Conservation (phyloP, 2,797 vertebrate genomes). For the Gallirallus australis region DNA sequence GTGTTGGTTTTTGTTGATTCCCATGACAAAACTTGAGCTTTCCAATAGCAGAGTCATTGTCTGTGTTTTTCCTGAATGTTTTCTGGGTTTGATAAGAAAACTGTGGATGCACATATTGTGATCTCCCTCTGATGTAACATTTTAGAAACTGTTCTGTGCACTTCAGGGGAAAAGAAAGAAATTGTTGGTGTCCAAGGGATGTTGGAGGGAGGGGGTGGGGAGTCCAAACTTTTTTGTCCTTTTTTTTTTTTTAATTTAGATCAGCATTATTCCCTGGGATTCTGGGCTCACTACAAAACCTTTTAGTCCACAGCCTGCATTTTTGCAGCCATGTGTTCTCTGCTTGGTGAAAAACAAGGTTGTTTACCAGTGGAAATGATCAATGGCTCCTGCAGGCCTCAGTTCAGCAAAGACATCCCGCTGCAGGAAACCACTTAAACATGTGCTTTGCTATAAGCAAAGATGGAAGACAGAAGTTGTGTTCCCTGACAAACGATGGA, state of each 20-base stretch:
- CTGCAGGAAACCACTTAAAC: slow-evolving; percentile 39
- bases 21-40: neutral
- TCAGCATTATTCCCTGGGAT: neutral
- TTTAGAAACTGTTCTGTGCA: neutral
- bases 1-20: neutral
- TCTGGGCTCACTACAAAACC: neutral
- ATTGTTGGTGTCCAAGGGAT: neutral
- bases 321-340: neutral
- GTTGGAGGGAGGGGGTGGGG: fast-evolving
- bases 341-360: slow-evolving; percentile 36
- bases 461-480: neutral
- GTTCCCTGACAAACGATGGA: neutral
- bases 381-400: slow-evolving; percentile 34
- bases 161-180: neutral
- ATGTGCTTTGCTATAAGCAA: neutral
- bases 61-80: neutral
- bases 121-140: neutral
- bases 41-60: neutral
- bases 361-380: slow-evolving; percentile 50
- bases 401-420: neutral
- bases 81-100: neutral
- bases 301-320: neutral
- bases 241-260: neutral
- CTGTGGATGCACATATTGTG: neutral
- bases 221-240: neutral